Evolutionary conservation across 1,140 invertebrate genomes (phyloP).

Genomic region (Lasaia peninsularis): DNA sequence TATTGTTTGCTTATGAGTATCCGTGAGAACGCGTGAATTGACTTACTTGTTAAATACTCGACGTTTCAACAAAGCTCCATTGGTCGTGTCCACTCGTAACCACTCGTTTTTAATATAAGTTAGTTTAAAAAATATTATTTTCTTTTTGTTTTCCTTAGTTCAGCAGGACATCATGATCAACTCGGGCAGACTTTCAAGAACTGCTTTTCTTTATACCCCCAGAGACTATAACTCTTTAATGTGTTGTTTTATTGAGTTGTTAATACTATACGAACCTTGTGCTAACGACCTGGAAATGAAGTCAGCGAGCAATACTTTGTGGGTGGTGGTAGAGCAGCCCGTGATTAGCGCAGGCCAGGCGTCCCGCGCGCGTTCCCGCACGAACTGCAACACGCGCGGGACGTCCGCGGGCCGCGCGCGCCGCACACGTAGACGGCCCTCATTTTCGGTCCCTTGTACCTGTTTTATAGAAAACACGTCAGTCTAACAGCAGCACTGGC

Average conservation of each 20-base stretch:
- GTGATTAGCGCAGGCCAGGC: conserved; percentile 38
- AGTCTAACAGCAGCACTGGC: too few species aligned
- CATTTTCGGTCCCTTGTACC: conserved; percentile 46
- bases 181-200: too few species aligned
- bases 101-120: not conserved
- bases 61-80: too few species aligned
- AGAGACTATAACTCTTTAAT: too few species aligned
- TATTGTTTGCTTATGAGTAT: not conserved
- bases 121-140: too few species aligned
- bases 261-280: conserved; percentile 40
- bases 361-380: conserved; percentile 41
- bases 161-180: too few species aligned
- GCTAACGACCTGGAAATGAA: conserved; percentile 52
- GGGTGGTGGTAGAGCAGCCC: conserved; percentile 22
- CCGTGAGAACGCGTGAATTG: not conserved
- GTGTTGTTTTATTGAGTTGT: not conserved
- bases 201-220: too few species aligned
- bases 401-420: conserved; percentile 50
- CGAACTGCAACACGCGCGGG: conserved; percentile 49
- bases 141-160: too few species aligned
- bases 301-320: conserved; percentile 41
- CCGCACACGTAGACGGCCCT: conserved; percentile 47
- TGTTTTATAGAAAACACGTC: too few species aligned
- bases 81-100: not conserved
- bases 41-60: too few species aligned